Base-by-base conservation (phyloP, 2,113 vertebrate genomes). In the Lagopus leucura region DNA sequence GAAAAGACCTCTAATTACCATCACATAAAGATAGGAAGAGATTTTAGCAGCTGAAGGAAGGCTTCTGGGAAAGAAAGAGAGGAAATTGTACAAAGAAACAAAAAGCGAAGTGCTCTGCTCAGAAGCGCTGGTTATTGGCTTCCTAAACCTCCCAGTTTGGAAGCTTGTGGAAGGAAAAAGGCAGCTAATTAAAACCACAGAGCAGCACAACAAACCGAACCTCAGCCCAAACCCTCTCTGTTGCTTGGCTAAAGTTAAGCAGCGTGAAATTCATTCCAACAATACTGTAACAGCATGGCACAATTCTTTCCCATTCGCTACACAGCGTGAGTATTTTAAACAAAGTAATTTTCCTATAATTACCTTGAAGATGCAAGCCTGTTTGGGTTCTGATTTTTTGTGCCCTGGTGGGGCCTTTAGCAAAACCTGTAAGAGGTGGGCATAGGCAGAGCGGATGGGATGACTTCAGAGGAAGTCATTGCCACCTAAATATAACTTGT, bases 201-300 rank as follows among this genome's bases (percentile, higher is more conserved):
- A 67, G 8, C n/a, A 27, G 17, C 84, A 55, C n/a, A 72, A 58
- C 36, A 15, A 12, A 24, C 4, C 74, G 57, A 91, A 11, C 20
- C 17, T 58, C 18, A 76, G 61, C 82, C 92, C 74, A 74, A 34
- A 76, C 77, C 69, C 65, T 28, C 43, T 73, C 67, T 24, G 64
- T 54, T 30, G 71, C 85, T 76, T 85, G 94, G 63, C 42, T 95
- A 25, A 69, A 91, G 66, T 91, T 28, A 86, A 89, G 64, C 90
- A 92, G 86, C 30, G 1, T 43, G 82, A 81, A 61, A 72, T 94
- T 94, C 14, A 36, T 94, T 89, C 63, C 79, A 85, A 2, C 65
- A 90, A 4, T 74, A 42, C 82, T 71, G 14, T 89, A 84, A 71
- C 81, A 87, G 63, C 34, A 10, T 1, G 18, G 40, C 38, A 34